Percentiles rank a stretch among this genome's conserved stretches.
These are phyloP conservation scores for Ophiodon elongatus DNA, from an alignment of 2,113 vertebrate genomes.

Conservation along the genomic window DNA sequence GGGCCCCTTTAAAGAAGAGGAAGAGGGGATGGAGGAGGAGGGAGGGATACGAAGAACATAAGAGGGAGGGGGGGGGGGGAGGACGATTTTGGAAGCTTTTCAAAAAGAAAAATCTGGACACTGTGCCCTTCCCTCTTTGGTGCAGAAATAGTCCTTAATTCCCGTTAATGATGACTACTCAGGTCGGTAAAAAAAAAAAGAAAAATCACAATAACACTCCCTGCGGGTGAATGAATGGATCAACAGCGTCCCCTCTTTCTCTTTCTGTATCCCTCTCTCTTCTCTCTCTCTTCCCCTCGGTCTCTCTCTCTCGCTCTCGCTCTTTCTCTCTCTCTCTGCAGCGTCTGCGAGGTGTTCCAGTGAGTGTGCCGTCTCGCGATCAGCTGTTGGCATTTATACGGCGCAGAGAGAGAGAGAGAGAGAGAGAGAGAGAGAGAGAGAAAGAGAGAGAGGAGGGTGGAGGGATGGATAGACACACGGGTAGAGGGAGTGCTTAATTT, in stretches of 20 bases:
- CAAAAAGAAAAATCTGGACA: slow-evolving; percentile 31
- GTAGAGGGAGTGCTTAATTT: slow-evolving; percentile 87
- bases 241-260: slow-evolving; percentile 62
- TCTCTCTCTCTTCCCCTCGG: slow-evolving; percentile 38
- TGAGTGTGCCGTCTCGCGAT: slow-evolving; percentile 84
- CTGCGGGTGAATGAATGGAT: slow-evolving; percentile 35
- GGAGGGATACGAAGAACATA: slow-evolving; percentile 42
- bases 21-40: slow-evolving; percentile 27
- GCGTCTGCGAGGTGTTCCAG: slow-evolving; percentile 72
- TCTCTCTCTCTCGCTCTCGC: slow-evolving; percentile 50
- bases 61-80: slow-evolving; percentile 3
- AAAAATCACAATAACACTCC: slow-evolving; percentile 52
- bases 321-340: slow-evolving; percentile 65
- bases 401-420: slow-evolving; percentile 63
- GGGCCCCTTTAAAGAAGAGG: slow-evolving; percentile 53
- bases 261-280: slow-evolving; percentile 52
- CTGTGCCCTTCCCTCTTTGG: slow-evolving; percentile 28
- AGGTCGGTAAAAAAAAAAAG: neutral
- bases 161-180: slow-evolving; percentile 36
- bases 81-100: slow-evolving; percentile 52
- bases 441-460: slow-evolving; percentile 68
- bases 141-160: slow-evolving; percentile 61
- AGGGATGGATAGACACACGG: slow-evolving; percentile 65
- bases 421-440: slow-evolving; percentile 61
- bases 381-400: slow-evolving; percentile 89